These are phyloP conservation scores for Drosophila colorata DNA, from an alignment of 2,888 invertebrate genomes.

Conservation along the genomic window DNA sequence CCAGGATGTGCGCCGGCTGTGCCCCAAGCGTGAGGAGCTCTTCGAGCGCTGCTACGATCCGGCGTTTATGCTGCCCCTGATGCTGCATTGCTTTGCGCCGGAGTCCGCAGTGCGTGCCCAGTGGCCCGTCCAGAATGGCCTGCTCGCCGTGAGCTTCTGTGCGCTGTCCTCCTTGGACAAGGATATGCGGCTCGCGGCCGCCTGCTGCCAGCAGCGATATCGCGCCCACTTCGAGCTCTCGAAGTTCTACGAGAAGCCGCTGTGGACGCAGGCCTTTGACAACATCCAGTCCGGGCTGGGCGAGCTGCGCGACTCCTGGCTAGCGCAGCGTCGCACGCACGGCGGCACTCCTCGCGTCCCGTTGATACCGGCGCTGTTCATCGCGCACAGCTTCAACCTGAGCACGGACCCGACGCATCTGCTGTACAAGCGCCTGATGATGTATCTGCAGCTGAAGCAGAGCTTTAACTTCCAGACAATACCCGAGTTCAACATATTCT, in stretches of 20 bases:
- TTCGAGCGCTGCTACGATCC: conserved; percentile 90
- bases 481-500: conserved; percentile 95
- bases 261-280: conserved; percentile 84
- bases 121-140: conserved; percentile 89
- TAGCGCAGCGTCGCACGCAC: conserved; percentile 81
- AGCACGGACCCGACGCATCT: conserved; percentile 91
- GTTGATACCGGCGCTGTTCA: conserved; percentile 82
- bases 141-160: conserved; percentile 89
- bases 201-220: conserved; percentile 90
- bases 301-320: conserved; percentile 79
- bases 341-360: conserved; percentile 84
- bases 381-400: conserved; percentile 86
- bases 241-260: conserved; percentile 85
- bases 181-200: conserved; percentile 90
- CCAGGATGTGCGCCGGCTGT: conserved; percentile 75
- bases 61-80: conserved; percentile 91
- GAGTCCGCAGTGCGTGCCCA: conserved; percentile 91
- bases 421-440: conserved; percentile 92
- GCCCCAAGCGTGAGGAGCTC: conserved; percentile 77
- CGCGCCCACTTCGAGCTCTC: conserved; percentile 90
- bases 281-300: conserved; percentile 83
- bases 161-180: conserved; percentile 90
- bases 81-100: conserved; percentile 90
- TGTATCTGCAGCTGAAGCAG: conserved; percentile 92
- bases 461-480: conserved; percentile 91